These are phyloP conservation scores for Capromys pilorides DNA, from an alignment of 2,797 vertebrate species.

Conservation along the genomic window DNA sequence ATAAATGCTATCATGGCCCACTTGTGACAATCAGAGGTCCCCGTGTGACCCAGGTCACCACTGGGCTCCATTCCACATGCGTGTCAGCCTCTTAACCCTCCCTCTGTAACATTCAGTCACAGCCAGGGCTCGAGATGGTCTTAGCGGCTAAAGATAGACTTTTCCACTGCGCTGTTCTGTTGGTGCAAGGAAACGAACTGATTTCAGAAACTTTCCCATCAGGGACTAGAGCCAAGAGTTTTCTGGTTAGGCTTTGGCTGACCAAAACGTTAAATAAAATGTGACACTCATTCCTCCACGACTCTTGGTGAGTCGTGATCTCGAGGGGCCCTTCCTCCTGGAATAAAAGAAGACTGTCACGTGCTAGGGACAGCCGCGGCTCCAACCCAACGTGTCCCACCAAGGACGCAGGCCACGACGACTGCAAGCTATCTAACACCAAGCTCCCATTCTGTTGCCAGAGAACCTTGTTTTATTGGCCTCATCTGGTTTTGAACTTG, in stretches of 20 bases:
- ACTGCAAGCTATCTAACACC: background rate
- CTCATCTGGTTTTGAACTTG: background rate
- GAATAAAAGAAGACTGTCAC: conserved; percentile 3
- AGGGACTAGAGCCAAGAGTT: conserved; percentile 51
- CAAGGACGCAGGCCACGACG: background rate
- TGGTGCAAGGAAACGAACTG: conserved; percentile 47
- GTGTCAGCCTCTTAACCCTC: conserved; percentile 3
- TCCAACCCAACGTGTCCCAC: background rate
- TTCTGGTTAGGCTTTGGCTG: conserved; percentile 64
- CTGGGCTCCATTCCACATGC: conserved; percentile 21
- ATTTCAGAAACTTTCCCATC: conserved; percentile 60
- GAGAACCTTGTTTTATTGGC: background rate
- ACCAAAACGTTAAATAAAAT: conserved; percentile 56
- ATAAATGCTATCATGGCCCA: background rate
- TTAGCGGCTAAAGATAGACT: conserved; percentile 13
- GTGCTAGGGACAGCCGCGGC: background rate
- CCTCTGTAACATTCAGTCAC: conserved; percentile 21
- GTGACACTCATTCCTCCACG: conserved; percentile 6
- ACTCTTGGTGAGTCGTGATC: background rate
- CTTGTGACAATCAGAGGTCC: conserved; percentile 17
- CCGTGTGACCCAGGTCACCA: background rate
- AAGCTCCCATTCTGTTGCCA: background rate
- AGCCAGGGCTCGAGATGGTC: background rate
- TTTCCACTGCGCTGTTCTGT: conserved; percentile 48
- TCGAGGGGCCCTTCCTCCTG: background rate